A percentile compares a stretch with the other conserved stretches of the same genome.
Evolutionary conservation across 2,888 invertebrate genomes (phyloP).

Genomic region (Cataglyphis cursor): DNA sequence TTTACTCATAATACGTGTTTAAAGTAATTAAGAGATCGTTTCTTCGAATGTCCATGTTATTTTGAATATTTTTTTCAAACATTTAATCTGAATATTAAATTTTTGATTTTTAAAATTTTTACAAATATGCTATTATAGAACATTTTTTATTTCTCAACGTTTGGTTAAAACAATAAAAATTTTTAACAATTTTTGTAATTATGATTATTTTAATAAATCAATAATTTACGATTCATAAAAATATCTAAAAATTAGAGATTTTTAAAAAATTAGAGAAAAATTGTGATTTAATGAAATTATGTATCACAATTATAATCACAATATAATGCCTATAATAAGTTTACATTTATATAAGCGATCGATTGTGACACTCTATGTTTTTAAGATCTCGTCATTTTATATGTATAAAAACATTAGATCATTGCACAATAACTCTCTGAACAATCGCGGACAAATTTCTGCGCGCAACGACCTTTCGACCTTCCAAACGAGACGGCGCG

Average conservation of each 20-base stretch:
- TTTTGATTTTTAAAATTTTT: neutral
- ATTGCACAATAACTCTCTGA: neutral
- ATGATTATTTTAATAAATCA: neutral
- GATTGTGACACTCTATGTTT: neutral
- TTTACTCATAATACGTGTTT: neutral
- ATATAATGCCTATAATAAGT: neutral
- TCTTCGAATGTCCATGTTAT: neutral
- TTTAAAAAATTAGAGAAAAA: neutral
- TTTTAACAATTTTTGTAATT: neutral
- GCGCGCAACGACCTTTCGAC: conserved; percentile 36
- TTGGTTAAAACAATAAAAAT: neutral
- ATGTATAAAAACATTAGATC: too few species aligned
- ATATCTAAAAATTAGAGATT: neutral
- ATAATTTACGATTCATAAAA: neutral
- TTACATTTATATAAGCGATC: neutral
- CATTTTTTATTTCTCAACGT: neutral
- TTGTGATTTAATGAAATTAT: neutral
- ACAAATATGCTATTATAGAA: neutral
- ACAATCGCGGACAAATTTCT: neutral
- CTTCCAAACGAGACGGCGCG: conserved; percentile 57
- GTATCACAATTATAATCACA: neutral
- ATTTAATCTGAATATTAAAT: neutral
- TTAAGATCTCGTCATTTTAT: neutral
- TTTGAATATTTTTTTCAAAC: neutral
- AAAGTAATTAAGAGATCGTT: neutral